These are phyloP conservation scores for Sparus aurata DNA, from an alignment of 2,797 vertebrate genomes.

Conservation along the genomic window DNA sequence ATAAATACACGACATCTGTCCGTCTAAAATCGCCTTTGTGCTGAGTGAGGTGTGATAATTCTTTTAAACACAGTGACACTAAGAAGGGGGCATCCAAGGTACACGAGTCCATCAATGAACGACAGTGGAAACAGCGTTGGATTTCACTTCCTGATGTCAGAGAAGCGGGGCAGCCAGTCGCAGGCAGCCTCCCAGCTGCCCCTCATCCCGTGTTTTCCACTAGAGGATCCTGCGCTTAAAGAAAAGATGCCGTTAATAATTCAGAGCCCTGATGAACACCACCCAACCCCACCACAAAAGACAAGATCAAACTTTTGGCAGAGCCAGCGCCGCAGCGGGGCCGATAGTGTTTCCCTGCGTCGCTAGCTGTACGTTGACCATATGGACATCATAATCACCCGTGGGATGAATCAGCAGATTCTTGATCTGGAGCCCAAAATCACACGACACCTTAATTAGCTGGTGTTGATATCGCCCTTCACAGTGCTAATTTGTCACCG, in stretches of 20 bases:
- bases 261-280: constrained; percentile 81
- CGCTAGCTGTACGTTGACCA: constrained; percentile 85
- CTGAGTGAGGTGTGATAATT: constrained; percentile 55
- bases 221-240: constrained; percentile 75
- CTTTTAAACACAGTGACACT: constrained; percentile 67
- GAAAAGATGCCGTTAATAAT: constrained; percentile 88
- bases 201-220: constrained; percentile 81
- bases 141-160: constrained; percentile 87
- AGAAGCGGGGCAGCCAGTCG: constrained; percentile 61
- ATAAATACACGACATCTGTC: not conserved
- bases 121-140: constrained; percentile 84
- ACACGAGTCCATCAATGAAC: constrained; percentile 69
- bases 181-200: constrained; percentile 85
- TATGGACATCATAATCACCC: constrained; percentile 90
- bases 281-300: constrained; percentile 84
- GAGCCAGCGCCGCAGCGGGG: constrained; percentile 31
- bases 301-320: constrained; percentile 88
- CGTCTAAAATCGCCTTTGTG: constrained; percentile 32
- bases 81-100: constrained; percentile 81
- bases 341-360: constrained; percentile 86
- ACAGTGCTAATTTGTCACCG: constrained; percentile 76
- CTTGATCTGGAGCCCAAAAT: constrained; percentile 89
- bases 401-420: constrained; percentile 86
- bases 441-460: constrained; percentile 88
- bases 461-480: constrained; percentile 80